A percentile compares a stretch with the other conserved stretches of the same genome.
Conservation (phyloP, 2,888 invertebrate species). For the Chrysolina oricalcia region DNA sequence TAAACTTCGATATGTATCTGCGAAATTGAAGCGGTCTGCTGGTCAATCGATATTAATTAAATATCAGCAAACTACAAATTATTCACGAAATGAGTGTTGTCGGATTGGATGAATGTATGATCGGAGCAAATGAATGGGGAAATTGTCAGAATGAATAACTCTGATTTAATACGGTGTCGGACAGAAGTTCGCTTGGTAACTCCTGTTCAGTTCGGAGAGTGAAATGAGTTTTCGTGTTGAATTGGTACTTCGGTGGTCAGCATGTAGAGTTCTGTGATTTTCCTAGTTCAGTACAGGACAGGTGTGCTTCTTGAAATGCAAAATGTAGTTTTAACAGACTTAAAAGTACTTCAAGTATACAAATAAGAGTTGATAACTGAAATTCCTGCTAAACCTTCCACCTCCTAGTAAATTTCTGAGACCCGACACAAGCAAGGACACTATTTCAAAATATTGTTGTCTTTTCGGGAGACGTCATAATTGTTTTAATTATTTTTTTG, state of each 20-base stretch:
- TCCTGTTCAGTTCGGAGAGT: neutral
- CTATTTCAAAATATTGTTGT: too few relatives aligned
- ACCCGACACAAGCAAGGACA: too few relatives aligned
- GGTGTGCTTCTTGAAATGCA: neutral
- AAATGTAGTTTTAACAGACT: too few relatives aligned
- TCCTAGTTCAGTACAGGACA: too few relatives aligned
- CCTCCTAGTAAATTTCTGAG: too few relatives aligned
- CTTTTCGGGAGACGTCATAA: too few relatives aligned
- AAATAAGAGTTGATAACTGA: too few relatives aligned
- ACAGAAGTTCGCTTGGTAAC: neutral
- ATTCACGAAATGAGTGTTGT: constrained; percentile 15
- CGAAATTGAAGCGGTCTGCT: constrained; percentile 18
- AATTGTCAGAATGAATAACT: constrained; percentile 4
- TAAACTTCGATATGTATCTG: constrained; percentile 37
- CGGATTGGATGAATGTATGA: constrained; percentile 17
- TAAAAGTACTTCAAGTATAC: too few relatives aligned
- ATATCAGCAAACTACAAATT: constrained; percentile 20
- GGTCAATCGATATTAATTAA: constrained; percentile 14
- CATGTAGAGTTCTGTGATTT: too few relatives aligned
- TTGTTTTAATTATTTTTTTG: too few relatives aligned
- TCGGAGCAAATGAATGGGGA: constrained; percentile 8
- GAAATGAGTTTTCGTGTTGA: neutral
- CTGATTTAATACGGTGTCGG: neutral
- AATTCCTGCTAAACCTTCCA: too few relatives aligned
- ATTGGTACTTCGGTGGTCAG: neutral